Conservation (phyloP, 2,113 vertebrate genomes). For the Gila orcuttii region DNA sequence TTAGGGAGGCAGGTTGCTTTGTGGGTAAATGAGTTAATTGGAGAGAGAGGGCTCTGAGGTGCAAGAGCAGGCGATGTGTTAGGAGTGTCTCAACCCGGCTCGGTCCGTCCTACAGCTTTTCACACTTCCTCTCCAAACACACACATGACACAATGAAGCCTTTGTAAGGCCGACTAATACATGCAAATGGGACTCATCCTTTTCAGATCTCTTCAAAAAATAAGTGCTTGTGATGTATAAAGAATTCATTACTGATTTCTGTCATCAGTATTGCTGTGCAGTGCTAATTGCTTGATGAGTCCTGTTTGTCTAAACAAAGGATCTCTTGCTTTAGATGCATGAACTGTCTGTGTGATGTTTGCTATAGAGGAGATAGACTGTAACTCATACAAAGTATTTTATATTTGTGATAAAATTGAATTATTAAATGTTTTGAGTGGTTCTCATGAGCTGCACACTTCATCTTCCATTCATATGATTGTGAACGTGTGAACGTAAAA, state of each 20-base stretch:
- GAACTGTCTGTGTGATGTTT: too few relatives aligned
- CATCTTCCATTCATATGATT: not conserved
- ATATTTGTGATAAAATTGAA: not conserved
- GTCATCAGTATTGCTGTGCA: constrained; percentile 66
- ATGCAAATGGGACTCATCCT: constrained; percentile 70
- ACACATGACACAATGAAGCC: constrained; percentile 70
- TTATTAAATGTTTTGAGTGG: not conserved
- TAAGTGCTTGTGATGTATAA: constrained; percentile 76
- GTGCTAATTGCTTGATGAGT: constrained; percentile 36
- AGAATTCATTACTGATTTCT: constrained; percentile 75
- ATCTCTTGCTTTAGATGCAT: not conserved
- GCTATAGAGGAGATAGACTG: not conserved
- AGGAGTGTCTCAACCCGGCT: constrained; percentile 57
- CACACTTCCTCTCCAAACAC: constrained; percentile 68
- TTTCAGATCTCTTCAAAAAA: constrained; percentile 72
- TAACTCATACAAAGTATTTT: constrained; percentile 4
- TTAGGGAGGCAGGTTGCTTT: constrained; percentile 73
- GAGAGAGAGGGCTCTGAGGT: constrained; percentile 70
- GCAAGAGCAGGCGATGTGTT: constrained; percentile 52
- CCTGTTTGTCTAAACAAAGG: constrained; percentile 41
- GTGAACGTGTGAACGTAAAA: not conserved
- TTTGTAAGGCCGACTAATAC: constrained; percentile 73
- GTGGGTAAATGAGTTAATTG: constrained; percentile 79
- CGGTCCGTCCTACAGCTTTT: constrained; percentile 63
- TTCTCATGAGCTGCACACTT: too few relatives aligned